phyloP scores from a whole-genome alignment of 2,113 vertebrate genomes.

The Misgurnus anguillicaudatus region DNA sequence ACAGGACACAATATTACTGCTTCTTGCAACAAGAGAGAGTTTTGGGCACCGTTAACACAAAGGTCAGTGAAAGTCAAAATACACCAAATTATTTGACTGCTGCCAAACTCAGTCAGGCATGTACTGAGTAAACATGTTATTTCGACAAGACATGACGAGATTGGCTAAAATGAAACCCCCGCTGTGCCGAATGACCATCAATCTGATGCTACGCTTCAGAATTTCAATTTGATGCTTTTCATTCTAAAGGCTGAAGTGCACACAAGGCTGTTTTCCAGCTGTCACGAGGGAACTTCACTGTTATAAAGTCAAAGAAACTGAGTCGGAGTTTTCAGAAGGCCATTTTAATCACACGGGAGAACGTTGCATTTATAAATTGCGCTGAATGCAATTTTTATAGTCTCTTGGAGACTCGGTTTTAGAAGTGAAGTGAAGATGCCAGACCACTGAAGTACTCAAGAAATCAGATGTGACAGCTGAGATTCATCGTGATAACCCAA shows the following conservation, averaged over 20 bases:
- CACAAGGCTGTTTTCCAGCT: not conserved
- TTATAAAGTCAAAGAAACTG: not conserved
- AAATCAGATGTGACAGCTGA: not conserved
- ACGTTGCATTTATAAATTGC: not conserved
- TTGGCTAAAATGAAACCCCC: not conserved
- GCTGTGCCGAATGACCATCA: not conserved
- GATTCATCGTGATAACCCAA: not conserved
- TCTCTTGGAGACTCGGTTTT: not conserved
- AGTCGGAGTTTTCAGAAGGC: slow-evolving; percentile 19
- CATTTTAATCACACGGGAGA: not conserved
- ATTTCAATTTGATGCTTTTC: slow-evolving; percentile 3
- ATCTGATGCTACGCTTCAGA: not conserved
- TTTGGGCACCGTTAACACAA: not conserved
- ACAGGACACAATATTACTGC: not conserved
- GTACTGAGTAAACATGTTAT: not conserved
- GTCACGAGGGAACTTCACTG: not conserved
- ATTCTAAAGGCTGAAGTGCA: not conserved
- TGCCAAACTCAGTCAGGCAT: not conserved
- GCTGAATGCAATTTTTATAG: not conserved
- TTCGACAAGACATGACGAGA: not conserved
- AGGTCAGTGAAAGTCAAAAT: slow-evolving; percentile 11
- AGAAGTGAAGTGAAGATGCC: not conserved
- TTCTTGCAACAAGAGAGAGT: not conserved
- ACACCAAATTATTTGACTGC: not conserved
- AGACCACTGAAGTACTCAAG: not conserved